Evolutionary conservation across 2,797 vertebrate genomes (phyloP).

Genomic region (Buphagus erythrorhynchus): DNA sequence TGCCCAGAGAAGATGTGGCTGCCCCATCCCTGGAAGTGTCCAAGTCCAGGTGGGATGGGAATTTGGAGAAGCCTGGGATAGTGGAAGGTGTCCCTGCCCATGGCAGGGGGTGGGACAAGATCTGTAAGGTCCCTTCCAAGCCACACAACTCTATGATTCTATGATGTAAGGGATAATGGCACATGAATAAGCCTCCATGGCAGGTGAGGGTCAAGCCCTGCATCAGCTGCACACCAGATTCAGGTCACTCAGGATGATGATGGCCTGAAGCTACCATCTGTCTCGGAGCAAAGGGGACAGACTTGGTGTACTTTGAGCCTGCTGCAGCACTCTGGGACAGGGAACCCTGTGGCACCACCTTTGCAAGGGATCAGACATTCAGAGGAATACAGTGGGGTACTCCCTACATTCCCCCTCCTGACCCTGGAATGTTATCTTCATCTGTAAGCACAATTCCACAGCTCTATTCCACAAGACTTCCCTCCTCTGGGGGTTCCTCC

Average conservation of each 20-base stretch:
- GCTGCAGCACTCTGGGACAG: not conserved
- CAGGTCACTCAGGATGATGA: not conserved
- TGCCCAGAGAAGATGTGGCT: not conserved
- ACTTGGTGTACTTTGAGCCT: not conserved
- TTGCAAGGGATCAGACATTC: not conserved
- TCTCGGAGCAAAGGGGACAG: not conserved
- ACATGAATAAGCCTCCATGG: not conserved
- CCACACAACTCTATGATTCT: not conserved
- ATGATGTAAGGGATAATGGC: accelerated
- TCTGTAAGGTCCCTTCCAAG: not conserved
- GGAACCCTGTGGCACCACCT: not conserved
- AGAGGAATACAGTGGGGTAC: not conserved
- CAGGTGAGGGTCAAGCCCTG: not conserved
- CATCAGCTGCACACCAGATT: not conserved
- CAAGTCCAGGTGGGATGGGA: not conserved
- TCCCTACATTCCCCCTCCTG: too few relatives aligned
- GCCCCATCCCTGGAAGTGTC: not conserved
- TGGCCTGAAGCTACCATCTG: not conserved
- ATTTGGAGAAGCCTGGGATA: not conserved
- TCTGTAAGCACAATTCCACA: not conserved
- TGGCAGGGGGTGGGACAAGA: accelerated
- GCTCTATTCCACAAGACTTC: not conserved
- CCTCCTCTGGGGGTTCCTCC: not conserved
- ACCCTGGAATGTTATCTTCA: not conserved
- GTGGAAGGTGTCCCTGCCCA: not conserved